Evolutionary conservation across 2,113 vertebrate genomes (phyloP).

Genomic region (Oriolus oriolus): DNA sequence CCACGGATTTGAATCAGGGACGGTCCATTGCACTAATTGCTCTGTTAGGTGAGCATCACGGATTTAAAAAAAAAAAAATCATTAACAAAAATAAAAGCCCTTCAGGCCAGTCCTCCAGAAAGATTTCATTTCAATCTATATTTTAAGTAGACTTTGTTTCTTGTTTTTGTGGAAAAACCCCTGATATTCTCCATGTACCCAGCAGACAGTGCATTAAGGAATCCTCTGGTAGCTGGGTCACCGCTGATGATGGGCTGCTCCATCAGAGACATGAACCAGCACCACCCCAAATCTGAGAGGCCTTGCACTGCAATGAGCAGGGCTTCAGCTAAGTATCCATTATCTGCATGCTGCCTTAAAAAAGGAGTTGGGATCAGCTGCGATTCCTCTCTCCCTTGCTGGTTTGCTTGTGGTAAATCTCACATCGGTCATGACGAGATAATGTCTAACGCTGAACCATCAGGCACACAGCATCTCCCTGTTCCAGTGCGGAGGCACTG

Average conservation of each 20-base stretch:
- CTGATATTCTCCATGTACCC: background rate
- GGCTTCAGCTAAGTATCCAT: background rate
- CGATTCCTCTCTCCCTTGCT: background rate
- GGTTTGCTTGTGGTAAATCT: background rate
- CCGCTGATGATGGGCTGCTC: background rate
- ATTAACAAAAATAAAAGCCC: constrained; percentile 64
- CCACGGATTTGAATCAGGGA: constrained; percentile 69
- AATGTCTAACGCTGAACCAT: background rate
- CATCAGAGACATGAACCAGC: background rate
- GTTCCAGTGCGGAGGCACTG: background rate
- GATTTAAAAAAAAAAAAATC: constrained; percentile 55
- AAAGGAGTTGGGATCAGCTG: background rate
- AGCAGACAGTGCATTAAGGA: background rate
- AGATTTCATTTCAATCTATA: constrained; percentile 72
- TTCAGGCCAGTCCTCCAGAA: constrained; percentile 73
- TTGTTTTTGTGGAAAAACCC: background rate
- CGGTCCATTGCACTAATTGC: constrained; percentile 73
- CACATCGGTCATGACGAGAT: background rate
- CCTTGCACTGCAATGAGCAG: background rate
- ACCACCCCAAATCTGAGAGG: background rate
- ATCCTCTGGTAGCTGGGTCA: background rate
- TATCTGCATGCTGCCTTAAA: background rate
- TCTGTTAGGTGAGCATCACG: constrained; percentile 75
- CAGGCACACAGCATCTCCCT: background rate
- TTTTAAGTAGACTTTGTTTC: constrained; percentile 35